Conservation (phyloP, 2,888 invertebrate species). For the Priocnemis perturbator region DNA sequence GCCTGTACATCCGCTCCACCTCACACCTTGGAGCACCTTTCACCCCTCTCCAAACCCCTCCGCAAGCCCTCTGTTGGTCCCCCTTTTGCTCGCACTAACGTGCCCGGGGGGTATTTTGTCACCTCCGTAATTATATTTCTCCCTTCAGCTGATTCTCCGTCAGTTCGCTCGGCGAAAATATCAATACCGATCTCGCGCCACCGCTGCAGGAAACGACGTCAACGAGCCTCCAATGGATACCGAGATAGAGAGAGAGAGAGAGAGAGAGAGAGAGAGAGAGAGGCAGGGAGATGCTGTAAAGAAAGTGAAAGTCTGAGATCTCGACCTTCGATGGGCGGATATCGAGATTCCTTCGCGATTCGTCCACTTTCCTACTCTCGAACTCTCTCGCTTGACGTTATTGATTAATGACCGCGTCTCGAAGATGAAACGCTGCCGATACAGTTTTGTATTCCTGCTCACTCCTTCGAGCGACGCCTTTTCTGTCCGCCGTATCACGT, state of each 20-base stretch:
- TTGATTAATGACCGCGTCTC: no score
- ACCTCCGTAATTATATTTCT: constrained; percentile 70
- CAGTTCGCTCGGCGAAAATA: constrained; percentile 50
- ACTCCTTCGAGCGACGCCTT: no score
- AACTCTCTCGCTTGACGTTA: no score
- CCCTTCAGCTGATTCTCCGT: constrained; percentile 56
- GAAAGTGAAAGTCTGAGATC: no score
- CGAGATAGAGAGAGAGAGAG: constrained; percentile 6
- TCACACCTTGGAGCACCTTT: constrained; percentile 17
- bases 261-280: no score
- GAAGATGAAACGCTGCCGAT: no score
- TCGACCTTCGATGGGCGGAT: no score
- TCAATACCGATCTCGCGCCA: constrained; percentile 52
- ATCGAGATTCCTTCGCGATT: no score
- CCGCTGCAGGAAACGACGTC: neutral
- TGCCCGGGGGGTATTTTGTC: constrained; percentile 67
- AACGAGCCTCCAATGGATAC: neutral
- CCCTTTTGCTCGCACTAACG: constrained; percentile 18
- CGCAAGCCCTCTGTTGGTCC: neutral
- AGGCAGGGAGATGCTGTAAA: no score
- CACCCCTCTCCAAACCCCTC: constrained; percentile 30
- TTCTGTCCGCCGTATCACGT: no score
- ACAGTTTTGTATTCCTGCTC: no score
- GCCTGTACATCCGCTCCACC: constrained; percentile 34
- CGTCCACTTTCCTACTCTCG: no score